Evolutionary conservation across 1,140 invertebrate species (phyloP), one percentile per base, ranked within the genome.

Genomic region (Drosophila obscura): DNA sequence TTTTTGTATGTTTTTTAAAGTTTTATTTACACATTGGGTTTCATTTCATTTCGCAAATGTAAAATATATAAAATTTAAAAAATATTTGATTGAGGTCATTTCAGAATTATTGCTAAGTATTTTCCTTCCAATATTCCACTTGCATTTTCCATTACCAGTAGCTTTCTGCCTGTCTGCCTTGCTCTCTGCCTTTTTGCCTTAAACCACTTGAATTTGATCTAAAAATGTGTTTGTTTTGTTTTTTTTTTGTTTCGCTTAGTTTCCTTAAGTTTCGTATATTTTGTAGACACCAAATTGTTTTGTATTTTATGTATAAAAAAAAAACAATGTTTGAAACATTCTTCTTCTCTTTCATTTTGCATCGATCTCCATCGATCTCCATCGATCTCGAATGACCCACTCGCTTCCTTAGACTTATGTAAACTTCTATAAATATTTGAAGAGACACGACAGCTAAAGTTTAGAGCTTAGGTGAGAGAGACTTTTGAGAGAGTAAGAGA

Each of bases 61-160:
- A 87, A 87, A 87, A 84, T 91, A 89, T 89, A 87, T 81, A 84
- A 90, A 89, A 84, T 91, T 90, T 80, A 80, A 90, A 90, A 90
- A 91, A 91, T 90, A 89, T 91, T 84, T 91, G 84, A 91, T 91
- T 91, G 90, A 91, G 90, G 90, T 91, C 90, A 91, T 90, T 91
- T 90, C 75, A 91, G 90, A 91, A 91, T 91, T 91, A 91, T 91
- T 91, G 90, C 90, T 91, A 91, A 88, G 73, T 90, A 77, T 83
- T 73, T 53, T 49, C 45, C 58, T 60, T 28, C 56, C 52, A 9
- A 55, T 50, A 73, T 64, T 22, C 39, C 35, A 15, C 16, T 43
- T 46, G 22, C 4, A 31, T 59, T 62, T 41, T 13, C 9, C 35
- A 39, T 39, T 39, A 39, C 35, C 35, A 39, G 11, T 13, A 7